Evolutionary conservation across 2,797 vertebrate species (phyloP).

Genomic region (Adrianichthys oophorus): DNA sequence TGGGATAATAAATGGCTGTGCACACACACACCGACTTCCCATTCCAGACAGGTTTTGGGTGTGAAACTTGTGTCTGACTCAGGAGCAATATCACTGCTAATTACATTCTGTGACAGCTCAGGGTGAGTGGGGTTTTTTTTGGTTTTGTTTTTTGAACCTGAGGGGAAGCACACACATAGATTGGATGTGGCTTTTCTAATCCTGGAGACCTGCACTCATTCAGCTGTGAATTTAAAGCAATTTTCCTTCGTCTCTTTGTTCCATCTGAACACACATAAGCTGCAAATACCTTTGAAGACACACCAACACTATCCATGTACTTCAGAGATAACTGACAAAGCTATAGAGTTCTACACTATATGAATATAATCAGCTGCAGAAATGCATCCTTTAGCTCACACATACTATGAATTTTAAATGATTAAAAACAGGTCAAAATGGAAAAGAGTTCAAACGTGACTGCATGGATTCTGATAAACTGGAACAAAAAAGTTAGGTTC

Average conservation of each 20-base stretch:
- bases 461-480: conserved; percentile 9
- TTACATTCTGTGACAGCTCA: conserved; percentile 47
- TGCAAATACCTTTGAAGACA: conserved; percentile 23
- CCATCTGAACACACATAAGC: conserved; percentile 21
- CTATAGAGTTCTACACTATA: conserved; percentile 18
- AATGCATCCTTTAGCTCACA: conserved; percentile 11
- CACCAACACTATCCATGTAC: conserved; percentile 5
- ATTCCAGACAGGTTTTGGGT: conserved; percentile 30
- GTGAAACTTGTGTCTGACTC: conserved; percentile 49
- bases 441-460: too few relatives aligned
- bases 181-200: conserved; percentile 36
- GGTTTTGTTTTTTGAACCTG: conserved; percentile 11
- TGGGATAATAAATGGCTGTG: conserved; percentile 50
- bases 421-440: conserved; percentile 12
- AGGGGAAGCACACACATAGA: conserved; percentile 22
- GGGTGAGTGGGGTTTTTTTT: conserved; percentile 4
- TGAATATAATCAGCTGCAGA: conserved; percentile 15
- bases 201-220: conserved; percentile 36
- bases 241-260: conserved; percentile 26
- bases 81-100: conserved; percentile 66
- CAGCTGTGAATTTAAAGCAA: conserved; percentile 46
- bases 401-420: conserved; percentile 31
- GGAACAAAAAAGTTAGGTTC: background rate
- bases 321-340: conserved; percentile 8
- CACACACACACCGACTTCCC: conserved; percentile 27